Evolutionary conservation across 2,797 vertebrate genomes (phyloP).

Genomic region (Myotis vivesi): DNA sequence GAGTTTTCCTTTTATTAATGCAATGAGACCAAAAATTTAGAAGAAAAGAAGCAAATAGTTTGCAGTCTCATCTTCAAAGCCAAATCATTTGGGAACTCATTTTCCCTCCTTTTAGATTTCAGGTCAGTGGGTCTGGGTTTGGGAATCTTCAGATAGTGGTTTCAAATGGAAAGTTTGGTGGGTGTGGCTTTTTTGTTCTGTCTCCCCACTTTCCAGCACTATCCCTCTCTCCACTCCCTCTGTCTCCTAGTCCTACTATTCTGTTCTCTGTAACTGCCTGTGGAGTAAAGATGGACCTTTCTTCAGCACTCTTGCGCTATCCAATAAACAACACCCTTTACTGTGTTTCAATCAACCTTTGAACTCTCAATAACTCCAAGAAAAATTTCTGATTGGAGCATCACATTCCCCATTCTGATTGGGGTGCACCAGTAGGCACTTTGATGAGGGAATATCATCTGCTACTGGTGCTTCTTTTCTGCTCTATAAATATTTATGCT

Average conservation of each 20-base stretch:
- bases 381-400: neutral
- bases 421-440: neutral
- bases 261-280: neutral
- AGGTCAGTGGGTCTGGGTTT: neutral
- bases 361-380: neutral
- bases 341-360: neutral
- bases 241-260: neutral
- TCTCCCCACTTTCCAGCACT: rapidly evolving
- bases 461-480: slow-evolving; percentile 33
- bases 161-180: neutral
- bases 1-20: neutral
- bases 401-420: slow-evolving; percentile 58
- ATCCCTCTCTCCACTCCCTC: rapidly evolving
- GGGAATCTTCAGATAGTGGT: neutral
- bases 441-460: neutral
- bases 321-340: neutral
- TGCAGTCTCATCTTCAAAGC: neutral
- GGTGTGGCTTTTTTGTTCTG: neutral
- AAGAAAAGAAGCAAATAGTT: neutral
- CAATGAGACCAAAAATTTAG: neutral
- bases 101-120: neutral
- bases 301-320: neutral
- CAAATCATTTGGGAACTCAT: neutral
- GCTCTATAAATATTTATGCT: slow-evolving; percentile 60
- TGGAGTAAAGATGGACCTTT: neutral